A percentile compares a stretch with the other conserved stretches of the same genome.
These are phyloP conservation scores for Ceratotherium simum DNA, from an alignment of 2,113 vertebrate genomes.

Conservation along the genomic window DNA sequence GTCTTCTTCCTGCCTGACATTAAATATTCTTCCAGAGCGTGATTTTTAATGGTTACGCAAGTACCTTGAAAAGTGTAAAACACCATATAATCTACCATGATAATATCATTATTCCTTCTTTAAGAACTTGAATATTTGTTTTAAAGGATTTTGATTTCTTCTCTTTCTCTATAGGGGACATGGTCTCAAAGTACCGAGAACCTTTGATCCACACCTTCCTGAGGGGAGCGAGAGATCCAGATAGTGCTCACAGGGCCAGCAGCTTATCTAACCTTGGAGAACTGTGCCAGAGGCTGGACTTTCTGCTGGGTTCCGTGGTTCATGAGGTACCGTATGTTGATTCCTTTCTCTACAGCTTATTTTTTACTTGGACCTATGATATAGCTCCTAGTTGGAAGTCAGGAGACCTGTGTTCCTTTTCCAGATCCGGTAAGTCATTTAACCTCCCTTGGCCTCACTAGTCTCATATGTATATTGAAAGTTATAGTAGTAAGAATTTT, in stretches of 20 bases:
- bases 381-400: background rate
- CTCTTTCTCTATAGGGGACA: conserved; percentile 88
- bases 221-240: conserved; percentile 89
- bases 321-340: conserved; percentile 91
- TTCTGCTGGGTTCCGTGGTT: conserved; percentile 91
- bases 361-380: background rate
- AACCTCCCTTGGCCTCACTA: background rate
- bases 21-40: conserved; percentile 15
- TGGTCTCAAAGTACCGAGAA: conserved; percentile 91
- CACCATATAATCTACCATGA: background rate
- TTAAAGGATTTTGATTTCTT: background rate
- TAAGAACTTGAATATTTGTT: background rate
- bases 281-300: conserved; percentile 93
- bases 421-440: background rate
- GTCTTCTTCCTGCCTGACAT: background rate
- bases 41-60: conserved; percentile 32
- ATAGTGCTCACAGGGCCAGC: conserved; percentile 91
- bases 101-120: background rate
- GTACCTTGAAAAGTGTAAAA: conserved; percentile 11
- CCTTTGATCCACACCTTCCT: conserved; percentile 92
- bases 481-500: background rate
- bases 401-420: background rate
- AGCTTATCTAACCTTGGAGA: conserved; percentile 97
- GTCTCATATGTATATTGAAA: background rate
- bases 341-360: background rate